Conservation (phyloP, 1,140 invertebrate species). For the Cepaea nemoralis region DNA sequence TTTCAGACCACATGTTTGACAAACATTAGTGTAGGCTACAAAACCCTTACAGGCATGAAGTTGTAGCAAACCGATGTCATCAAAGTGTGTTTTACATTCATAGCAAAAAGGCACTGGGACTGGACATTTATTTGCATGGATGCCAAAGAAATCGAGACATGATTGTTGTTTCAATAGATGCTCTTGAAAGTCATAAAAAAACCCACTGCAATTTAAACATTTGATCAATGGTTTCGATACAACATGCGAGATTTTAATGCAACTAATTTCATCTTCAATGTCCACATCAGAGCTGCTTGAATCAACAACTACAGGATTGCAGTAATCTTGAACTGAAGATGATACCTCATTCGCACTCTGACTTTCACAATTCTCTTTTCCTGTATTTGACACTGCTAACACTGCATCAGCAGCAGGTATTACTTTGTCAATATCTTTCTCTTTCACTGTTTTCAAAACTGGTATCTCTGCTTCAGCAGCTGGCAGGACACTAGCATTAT, state of each 20-base stretch:
- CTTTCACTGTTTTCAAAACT: too few relatives aligned
- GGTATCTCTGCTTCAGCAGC: too few relatives aligned
- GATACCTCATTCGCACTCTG: neutral
- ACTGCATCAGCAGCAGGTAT: neutral
- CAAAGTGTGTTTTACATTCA: neutral
- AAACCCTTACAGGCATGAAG: neutral
- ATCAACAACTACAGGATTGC: neutral
- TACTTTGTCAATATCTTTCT: too few relatives aligned
- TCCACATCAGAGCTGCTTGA: neutral
- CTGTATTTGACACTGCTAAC: neutral
- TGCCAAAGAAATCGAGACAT: conserved; percentile 4
- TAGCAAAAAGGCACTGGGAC: conserved; percentile 3
- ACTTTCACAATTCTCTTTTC: neutral
- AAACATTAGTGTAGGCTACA: neutral
- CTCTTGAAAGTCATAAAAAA: neutral
- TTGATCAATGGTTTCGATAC: neutral
- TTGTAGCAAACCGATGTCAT: neutral
- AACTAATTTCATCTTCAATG: neutral
- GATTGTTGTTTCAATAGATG: neutral
- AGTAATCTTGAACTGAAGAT: neutral
- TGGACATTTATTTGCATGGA: neutral
- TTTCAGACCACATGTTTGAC: neutral
- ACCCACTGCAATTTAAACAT: neutral
- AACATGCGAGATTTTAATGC: neutral
- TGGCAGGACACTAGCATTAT: neutral